Percentiles rank a stretch among this genome's conserved stretches.
Evolutionary conservation across 1,140 invertebrate genomes (phyloP).

Genomic region (Drosophila albomicans): DNA sequence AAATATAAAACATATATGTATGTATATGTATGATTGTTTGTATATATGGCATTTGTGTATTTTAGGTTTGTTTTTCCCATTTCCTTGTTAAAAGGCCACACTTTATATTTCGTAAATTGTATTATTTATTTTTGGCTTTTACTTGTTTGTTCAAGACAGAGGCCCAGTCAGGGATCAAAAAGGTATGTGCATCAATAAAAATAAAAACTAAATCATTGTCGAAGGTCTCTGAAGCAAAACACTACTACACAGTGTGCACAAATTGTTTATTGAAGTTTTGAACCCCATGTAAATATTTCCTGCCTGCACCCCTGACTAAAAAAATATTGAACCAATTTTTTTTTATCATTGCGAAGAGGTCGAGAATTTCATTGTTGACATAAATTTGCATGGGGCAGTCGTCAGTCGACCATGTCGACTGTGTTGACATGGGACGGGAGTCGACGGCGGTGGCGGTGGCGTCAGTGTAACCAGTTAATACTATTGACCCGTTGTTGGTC

Average conservation of each 20-base stretch:
- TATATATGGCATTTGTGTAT: neutral
- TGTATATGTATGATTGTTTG: neutral
- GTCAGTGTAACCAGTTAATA: conserved; percentile 27
- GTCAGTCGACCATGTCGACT: conserved; percentile 48
- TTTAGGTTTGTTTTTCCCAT: conserved; percentile 6
- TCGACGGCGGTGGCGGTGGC: no score
- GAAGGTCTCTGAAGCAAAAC: neutral
- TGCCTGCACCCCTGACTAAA: neutral
- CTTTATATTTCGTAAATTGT: conserved; percentile 63
- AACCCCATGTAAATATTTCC: neutral
- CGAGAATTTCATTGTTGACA: conserved; percentile 39
- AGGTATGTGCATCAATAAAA: neutral
- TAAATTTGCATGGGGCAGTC: conserved; percentile 57
- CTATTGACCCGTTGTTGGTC: conserved; percentile 18
- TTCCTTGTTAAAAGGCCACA: conserved; percentile 16
- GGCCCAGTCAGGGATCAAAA: neutral
- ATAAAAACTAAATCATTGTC: neutral
- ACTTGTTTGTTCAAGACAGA: conserved; percentile 14
- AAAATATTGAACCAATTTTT: neutral
- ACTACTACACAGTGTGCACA: neutral
- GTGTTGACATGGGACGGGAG: conserved; percentile 18
- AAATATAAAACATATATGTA: neutral
- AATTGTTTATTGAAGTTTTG: neutral
- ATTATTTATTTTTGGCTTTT: conserved; percentile 53
- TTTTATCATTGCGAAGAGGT: neutral